Evolutionary conservation across 2,113 vertebrate species (phyloP), one percentile per base, ranked within the genome.

Genomic region (Leptodactylus fuscus): DNA sequence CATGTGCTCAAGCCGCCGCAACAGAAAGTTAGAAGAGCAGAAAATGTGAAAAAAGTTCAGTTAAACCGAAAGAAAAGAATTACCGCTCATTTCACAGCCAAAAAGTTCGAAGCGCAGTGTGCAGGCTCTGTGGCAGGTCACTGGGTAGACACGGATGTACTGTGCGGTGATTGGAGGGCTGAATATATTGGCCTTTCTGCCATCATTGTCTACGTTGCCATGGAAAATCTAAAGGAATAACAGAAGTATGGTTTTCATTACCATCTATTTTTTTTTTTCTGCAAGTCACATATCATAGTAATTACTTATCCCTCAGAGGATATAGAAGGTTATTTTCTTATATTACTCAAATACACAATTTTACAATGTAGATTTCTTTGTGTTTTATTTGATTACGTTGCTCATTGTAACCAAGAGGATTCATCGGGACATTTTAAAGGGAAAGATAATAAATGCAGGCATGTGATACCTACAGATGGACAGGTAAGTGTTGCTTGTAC

Each of bases 51-150:
- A 77, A 60, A 48, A 36, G 12, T 49, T 48, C 16, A 69, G 12
- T 5, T 12, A 32, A 32, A 24, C 32, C n/a, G n/a, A 1, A 36
- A 67, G 20, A 5, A 51, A 75, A 13, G 34, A 70, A 92, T 97
- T 96, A 99, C 98, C 97, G 0, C 95, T 95, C 87, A 97, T 89
- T 87, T 99, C 97, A 3, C 98, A 99, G 93, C 98, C 98, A 51
- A 98, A 93, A 71, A 99, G 94, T 88, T 99, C 98, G 51, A 99
- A 95, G 86, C 97, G 97, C 87, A 99, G 92, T 0, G 98, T 99
- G 91, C 98, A 99, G 74, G 93, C 95, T 0, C 92, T 92, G 82
- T 93, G 94, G 69, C 96, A 99, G 49, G 91, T 85, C 82, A 95
- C 87, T 0, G 97, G 98, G 82, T 96, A 91, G 87, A 99, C 92